Percentiles rank a stretch among this genome's conserved stretches.
phyloP scores from a whole-genome alignment of 2,113 vertebrate species.

The Lasiurus cinereus region DNA sequence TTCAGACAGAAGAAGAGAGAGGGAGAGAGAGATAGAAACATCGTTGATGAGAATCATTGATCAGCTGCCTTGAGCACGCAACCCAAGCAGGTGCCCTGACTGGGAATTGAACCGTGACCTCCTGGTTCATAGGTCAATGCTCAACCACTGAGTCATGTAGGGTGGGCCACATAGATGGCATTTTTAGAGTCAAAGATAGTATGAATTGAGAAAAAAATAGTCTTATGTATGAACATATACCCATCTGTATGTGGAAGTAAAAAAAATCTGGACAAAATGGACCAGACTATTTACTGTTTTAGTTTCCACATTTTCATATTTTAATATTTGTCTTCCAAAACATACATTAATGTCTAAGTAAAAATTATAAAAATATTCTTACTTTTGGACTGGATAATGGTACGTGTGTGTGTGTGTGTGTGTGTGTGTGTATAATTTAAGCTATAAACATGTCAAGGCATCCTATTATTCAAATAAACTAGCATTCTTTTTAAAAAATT shows the following conservation, averaged over 20 bases:
- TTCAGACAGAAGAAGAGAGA: too few relatives aligned
- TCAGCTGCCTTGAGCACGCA: too few relatives aligned
- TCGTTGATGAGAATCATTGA: too few relatives aligned
- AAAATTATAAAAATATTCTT: background rate
- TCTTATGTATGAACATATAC: background rate
- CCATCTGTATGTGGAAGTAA: background rate
- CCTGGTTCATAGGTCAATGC: too few relatives aligned
- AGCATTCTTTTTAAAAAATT: background rate
- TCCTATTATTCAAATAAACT: background rate
- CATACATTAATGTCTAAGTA: background rate
- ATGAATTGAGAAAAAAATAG: background rate
- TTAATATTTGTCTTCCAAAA: background rate
- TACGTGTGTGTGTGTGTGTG: background rate
- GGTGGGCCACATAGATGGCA: background rate
- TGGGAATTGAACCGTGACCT: too few relatives aligned
- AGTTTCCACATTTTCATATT: background rate
- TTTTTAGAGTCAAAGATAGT: background rate
- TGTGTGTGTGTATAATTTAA: background rate
- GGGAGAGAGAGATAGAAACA: too few relatives aligned
- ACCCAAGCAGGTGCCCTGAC: too few relatives aligned
- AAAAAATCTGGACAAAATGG: background rate
- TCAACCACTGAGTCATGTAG: too few relatives aligned
- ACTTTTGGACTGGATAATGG: background rate
- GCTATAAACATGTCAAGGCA: background rate
- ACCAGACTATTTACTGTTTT: background rate